Evolutionary conservation across 2,888 invertebrate genomes (phyloP).

Genomic region (Marasmarcha lunaedactyla): DNA sequence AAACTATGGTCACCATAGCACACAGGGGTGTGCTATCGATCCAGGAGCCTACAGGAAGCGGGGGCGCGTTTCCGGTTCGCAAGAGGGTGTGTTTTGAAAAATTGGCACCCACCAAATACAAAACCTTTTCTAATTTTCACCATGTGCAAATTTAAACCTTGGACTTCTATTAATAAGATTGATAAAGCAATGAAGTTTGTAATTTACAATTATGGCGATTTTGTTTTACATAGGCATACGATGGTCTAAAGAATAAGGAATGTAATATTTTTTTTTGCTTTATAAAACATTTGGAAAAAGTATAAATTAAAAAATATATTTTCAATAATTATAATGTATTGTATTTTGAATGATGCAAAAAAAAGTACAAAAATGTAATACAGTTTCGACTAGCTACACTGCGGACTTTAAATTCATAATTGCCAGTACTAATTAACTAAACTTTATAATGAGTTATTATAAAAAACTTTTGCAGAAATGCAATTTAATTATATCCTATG

Average conservation of each 20-base stretch:
- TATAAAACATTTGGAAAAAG: slow-evolving; percentile 13
- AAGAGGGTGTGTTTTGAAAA: slow-evolving; percentile 62
- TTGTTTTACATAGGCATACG: slow-evolving; percentile 13
- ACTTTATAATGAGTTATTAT: neutral
- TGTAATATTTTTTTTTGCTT: slow-evolving; percentile 22
- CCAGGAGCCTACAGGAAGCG: slow-evolving; percentile 56
- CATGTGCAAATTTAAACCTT: slow-evolving; percentile 28
- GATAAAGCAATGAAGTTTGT: slow-evolving; percentile 18
- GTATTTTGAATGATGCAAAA: no score
- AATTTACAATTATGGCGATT: slow-evolving; percentile 30
- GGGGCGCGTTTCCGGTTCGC: slow-evolving; percentile 48
- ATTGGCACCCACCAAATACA: slow-evolving; percentile 49
- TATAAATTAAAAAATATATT: slow-evolving; percentile 20
- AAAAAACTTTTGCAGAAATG: neutral
- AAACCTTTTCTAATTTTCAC: slow-evolving; percentile 24
- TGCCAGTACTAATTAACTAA: neutral
- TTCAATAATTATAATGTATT: no score
- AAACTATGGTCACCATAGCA: slow-evolving; percentile 39
- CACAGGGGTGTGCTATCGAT: slow-evolving; percentile 54
- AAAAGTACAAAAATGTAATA: no score
- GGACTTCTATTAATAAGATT: slow-evolving; percentile 19
- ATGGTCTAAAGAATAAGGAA: no score
- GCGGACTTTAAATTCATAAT: slow-evolving; percentile 4
- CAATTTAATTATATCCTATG: neutral
- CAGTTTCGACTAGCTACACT: slow-evolving; percentile 12